Evolutionary conservation across 2,888 invertebrate genomes (phyloP).

Genomic region (Agonopterix subpropinquella): DNA sequence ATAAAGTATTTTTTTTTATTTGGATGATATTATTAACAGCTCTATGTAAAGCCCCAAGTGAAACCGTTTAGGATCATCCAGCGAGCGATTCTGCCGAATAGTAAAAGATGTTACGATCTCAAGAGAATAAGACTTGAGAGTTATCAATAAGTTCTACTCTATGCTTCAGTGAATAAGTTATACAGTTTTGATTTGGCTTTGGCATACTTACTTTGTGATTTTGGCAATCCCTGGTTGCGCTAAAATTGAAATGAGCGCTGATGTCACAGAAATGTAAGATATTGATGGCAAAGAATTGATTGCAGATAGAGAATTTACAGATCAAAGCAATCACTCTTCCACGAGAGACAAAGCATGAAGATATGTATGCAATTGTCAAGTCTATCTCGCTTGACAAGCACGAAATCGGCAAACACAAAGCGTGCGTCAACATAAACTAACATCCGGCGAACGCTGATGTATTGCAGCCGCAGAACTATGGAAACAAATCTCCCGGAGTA

Average conservation of each 20-base stretch:
- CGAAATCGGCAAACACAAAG: slow-evolving; percentile 60
- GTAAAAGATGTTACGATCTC: slow-evolving; percentile 61
- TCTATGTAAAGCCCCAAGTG: slow-evolving; percentile 40
- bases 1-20: slow-evolving; percentile 43
- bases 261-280: not conserved
- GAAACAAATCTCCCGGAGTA: slow-evolving; percentile 69
- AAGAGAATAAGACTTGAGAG: slow-evolving; percentile 58
- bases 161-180: not conserved
- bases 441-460: slow-evolving; percentile 68
- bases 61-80: slow-evolving; percentile 57
- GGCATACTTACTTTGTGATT: slow-evolving; percentile 11
- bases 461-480: slow-evolving; percentile 70
- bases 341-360: not conserved
- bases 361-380: slow-evolving; percentile 27
- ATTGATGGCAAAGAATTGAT: not conserved
- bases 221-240: slow-evolving; percentile 14
- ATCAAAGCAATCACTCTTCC: not conserved
- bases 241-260: not conserved
- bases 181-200: not conserved
- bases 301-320: not conserved
- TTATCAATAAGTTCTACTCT: slow-evolving; percentile 59
- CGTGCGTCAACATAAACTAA: slow-evolving; percentile 67
- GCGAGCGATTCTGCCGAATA: slow-evolving; percentile 48
- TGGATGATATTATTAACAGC: slow-evolving; percentile 37
- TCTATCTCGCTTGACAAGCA: slow-evolving; percentile 44